These are phyloP conservation scores for Lamellibrachia satsuma DNA, from an alignment of 2,888 invertebrate species.

Conservation along the genomic window DNA sequence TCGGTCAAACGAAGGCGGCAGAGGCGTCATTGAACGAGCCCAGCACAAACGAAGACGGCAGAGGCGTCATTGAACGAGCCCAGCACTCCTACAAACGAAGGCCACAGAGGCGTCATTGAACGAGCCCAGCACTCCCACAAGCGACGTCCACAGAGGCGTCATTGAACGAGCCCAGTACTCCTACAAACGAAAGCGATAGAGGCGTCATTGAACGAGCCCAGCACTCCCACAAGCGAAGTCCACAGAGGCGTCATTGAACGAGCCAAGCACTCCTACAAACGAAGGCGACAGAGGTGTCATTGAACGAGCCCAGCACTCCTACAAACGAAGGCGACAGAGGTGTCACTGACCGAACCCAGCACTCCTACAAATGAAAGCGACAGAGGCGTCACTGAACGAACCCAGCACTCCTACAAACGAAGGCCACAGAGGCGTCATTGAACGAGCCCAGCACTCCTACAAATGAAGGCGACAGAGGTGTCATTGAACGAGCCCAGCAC, in stretches of 20 bases:
- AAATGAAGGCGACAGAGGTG: background rate
- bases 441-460: background rate
- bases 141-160: background rate
- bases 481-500: background rate
- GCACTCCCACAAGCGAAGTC: background rate
- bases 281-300: background rate
- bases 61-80: background rate
- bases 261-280: background rate
- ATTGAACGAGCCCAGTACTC: background rate
- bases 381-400: background rate
- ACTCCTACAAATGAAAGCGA: background rate
- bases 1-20: background rate
- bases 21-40: background rate
- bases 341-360: background rate
- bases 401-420: background rate
- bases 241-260: background rate
- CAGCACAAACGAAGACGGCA: background rate
- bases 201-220: background rate
- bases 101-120: background rate
- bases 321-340: background rate
- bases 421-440: background rate
- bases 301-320: background rate
- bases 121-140: background rate
- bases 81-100: background rate
- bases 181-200: background rate